Evolutionary conservation across 2,797 vertebrate species (phyloP).

Genomic region (Smutsia temminckii): DNA sequence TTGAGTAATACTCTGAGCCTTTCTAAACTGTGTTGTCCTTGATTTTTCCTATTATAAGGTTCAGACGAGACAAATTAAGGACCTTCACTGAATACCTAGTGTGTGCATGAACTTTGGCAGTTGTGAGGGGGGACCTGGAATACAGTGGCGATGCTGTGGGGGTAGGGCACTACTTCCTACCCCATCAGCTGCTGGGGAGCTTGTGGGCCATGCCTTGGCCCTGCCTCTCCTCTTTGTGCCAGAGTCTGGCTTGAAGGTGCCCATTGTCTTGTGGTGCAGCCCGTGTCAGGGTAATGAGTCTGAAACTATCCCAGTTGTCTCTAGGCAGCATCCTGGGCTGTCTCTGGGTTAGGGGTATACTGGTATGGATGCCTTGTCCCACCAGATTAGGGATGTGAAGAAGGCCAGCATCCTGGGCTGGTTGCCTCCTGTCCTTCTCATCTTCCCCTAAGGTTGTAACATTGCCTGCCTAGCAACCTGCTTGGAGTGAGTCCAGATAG

Average conservation of each 20-base stretch:
- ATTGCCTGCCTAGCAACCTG: neutral
- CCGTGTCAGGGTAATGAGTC: slow-evolving; percentile 75
- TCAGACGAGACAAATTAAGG: slow-evolving; percentile 16
- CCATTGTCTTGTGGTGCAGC: slow-evolving; percentile 76
- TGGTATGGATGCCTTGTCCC: slow-evolving; percentile 17
- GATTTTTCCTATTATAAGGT: slow-evolving; percentile 13
- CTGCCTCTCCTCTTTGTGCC: slow-evolving; percentile 58
- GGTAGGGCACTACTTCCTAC: neutral
- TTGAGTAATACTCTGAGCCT: slow-evolving; percentile 38
- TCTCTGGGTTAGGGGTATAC: slow-evolving; percentile 30
- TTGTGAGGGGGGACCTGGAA: neutral
- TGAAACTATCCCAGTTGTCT: slow-evolving; percentile 67
- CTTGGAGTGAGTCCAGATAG: slow-evolving; percentile 26
- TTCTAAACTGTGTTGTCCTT: neutral
- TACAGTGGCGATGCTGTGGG: neutral
- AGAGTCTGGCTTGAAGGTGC: slow-evolving; percentile 72
- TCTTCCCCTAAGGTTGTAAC: slow-evolving; percentile 1
- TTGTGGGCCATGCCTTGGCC: neutral
- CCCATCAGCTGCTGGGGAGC: slow-evolving; percentile 25
- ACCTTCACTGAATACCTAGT: neutral
- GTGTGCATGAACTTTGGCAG: neutral
- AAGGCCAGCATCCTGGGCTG: neutral
- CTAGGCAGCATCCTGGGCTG: slow-evolving; percentile 45
- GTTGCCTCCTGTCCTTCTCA: neutral
- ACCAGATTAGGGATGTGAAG: neutral